Evolutionary conservation across 2,888 invertebrate species (phyloP).

Genomic region (Neria commutata): DNA sequence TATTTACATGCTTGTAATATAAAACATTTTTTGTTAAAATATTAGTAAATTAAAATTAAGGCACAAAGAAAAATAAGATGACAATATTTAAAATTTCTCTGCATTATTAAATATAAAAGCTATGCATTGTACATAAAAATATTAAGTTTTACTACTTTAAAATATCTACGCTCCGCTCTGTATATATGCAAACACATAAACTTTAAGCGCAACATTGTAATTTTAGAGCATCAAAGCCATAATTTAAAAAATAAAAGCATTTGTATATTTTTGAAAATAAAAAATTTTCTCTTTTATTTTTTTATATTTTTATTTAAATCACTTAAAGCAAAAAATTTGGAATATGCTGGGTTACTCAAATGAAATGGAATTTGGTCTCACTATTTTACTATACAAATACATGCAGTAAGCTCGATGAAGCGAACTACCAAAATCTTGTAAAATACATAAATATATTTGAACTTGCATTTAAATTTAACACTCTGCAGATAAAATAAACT

Average conservation of each 20-base stretch:
- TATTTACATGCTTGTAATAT: constrained; percentile 5
- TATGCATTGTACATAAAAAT: constrained; percentile 25
- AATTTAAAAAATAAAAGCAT: constrained; percentile 24
- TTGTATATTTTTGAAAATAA: constrained; percentile 5
- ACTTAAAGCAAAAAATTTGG: background rate
- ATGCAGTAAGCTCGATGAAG: background rate
- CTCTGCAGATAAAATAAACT: background rate
- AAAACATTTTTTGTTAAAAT: constrained; percentile 23
- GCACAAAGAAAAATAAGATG: constrained; percentile 29
- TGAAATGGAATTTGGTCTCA: background rate
- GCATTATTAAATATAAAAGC: constrained; percentile 30
- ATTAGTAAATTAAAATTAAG: constrained; percentile 23
- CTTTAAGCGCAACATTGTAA: too few species aligned
- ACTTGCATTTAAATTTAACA: background rate
- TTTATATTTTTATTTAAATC: background rate
- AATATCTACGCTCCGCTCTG: constrained; percentile 10
- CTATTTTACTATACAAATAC: background rate
- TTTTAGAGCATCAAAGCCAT: too few species aligned
- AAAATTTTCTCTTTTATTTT: constrained; percentile 1
- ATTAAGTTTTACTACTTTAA: constrained; percentile 15
- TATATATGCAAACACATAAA: too few species aligned
- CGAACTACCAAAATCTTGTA: too few species aligned
- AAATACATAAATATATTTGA: background rate
- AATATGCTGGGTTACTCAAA: background rate
- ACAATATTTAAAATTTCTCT: constrained; percentile 28